A percentile compares a stretch with the other conserved stretches of the same genome.
phyloP scores from a whole-genome alignment of 2,797 vertebrate genomes.

The Siniperca obscura region DNA sequence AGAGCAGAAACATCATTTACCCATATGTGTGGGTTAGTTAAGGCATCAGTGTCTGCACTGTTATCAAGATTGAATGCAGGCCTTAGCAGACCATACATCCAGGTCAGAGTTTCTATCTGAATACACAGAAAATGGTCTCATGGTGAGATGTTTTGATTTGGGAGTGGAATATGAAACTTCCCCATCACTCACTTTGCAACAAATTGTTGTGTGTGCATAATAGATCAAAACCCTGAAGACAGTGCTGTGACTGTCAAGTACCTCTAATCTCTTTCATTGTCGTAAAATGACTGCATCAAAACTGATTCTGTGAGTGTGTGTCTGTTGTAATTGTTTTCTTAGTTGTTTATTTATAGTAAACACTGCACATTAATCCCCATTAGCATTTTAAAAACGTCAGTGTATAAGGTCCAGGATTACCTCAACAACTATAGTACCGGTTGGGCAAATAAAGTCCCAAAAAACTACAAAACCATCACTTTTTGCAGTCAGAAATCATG shows the following conservation, averaged over 20 bases:
- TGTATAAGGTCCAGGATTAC: not conserved
- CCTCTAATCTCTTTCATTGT: not conserved
- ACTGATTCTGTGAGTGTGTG: not conserved
- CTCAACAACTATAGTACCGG: not conserved
- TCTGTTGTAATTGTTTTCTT: not conserved
- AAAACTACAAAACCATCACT: not conserved
- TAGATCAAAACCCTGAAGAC: not conserved
- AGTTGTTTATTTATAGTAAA: not conserved
- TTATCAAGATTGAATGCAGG: slow-evolving; percentile 66
- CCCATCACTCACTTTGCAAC: not conserved
- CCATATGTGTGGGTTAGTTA: slow-evolving; percentile 53
- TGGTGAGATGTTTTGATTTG: slow-evolving; percentile 51
- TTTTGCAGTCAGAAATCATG: not conserved
- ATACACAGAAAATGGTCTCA: slow-evolving; percentile 44
- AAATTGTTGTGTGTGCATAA: not conserved
- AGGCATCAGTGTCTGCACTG: slow-evolving; percentile 10
- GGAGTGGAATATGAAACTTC: not conserved
- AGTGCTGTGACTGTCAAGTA: not conserved
- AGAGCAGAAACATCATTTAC: slow-evolving; percentile 47
- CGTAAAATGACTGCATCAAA: not conserved
- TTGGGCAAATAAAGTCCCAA: not conserved
- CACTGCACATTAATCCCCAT: not conserved
- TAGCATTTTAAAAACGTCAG: not conserved
- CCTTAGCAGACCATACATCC: slow-evolving; percentile 10
- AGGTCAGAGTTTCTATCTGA: slow-evolving; percentile 62